phyloP scores from a whole-genome alignment of 2,113 vertebrate species.

The Eubucco bourcierii region DNA sequence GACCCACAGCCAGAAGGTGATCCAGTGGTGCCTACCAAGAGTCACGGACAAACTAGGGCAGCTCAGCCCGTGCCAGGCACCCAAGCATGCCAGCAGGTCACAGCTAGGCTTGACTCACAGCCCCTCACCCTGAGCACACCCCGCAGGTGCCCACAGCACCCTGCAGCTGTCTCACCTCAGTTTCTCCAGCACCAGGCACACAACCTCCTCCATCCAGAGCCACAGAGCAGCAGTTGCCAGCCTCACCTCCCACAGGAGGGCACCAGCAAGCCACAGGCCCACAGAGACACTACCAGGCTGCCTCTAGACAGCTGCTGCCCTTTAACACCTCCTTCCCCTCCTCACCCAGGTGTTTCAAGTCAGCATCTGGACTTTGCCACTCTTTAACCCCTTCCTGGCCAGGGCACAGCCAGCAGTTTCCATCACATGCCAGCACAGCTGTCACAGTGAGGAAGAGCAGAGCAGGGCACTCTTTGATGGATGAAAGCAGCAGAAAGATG shows the following conservation, averaged over 20 bases:
- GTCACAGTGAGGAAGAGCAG: too few species aligned
- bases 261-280: not conserved
- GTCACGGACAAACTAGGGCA: not conserved
- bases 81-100: not conserved
- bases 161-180: too few species aligned
- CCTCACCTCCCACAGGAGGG: not conserved
- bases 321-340: not conserved
- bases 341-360: not conserved
- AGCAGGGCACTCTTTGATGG: not conserved
- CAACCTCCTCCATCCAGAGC: not conserved
- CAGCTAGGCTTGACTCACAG: not conserved
- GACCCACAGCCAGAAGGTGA: not conserved
- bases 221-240: not conserved
- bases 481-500: not conserved
- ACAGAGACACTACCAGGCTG: not conserved
- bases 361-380: not conserved
- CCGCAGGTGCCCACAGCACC: not conserved
- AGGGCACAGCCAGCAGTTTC: not conserved
- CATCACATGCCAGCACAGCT: not conserved
- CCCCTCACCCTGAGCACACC: not conserved
- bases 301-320: not conserved
- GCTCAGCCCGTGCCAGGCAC: not conserved
- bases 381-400: not conserved
- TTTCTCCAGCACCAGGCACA: not conserved
- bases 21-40: not conserved